Base-by-base conservation (phyloP, 2,888 invertebrate species). In the Callimorpha dominula region DNA sequence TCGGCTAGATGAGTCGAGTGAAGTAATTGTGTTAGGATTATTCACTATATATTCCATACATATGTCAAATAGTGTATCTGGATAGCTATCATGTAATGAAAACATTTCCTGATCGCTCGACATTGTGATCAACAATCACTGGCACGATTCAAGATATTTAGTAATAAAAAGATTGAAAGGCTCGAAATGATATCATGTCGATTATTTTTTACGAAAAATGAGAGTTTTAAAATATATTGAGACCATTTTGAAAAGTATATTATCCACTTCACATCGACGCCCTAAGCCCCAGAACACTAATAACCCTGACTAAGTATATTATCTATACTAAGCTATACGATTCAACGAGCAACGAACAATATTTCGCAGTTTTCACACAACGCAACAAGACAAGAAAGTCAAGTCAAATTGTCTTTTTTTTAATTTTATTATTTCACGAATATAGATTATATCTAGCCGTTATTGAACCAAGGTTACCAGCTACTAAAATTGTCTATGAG, bases 41-140 rank as follows among this genome's bases (percentile, higher is more conserved):
- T 95, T 93, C 67, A 97, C 96, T 74, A 97, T 96, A 82, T 93
- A 96, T 76, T 96, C 96, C 90, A 97, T 96, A 88, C 97, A 97
- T 71, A 97, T 93, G 81, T 97, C 96, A 60, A 97, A 93, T 71
- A 98, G 92, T 9, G 96, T 93, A 78, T 97, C 97, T 17, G 97
- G 97, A 64, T 86, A 89, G 80, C 88, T 91, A 73, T 94, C 92
- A 82, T 90, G 89, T 68, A 92, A 77, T 43, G 87, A 84, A 83
- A 91, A 88, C 76, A 91, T 75, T 80, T 89, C 89, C 75, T 79
- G 85, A 50, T 88, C 83, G 65, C 85, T 75, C 86, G 89, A 84
- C 93, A 94, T 92, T 81, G 80, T 93, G 88, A 78, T 77, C 69
- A 68, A 71, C 71, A 67, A 77, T 78, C 73, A 80, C 73, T 78